Evolutionary conservation across 2,113 vertebrate species (phyloP).

Genomic region (Hydrochoerus hydrochaeris): DNA sequence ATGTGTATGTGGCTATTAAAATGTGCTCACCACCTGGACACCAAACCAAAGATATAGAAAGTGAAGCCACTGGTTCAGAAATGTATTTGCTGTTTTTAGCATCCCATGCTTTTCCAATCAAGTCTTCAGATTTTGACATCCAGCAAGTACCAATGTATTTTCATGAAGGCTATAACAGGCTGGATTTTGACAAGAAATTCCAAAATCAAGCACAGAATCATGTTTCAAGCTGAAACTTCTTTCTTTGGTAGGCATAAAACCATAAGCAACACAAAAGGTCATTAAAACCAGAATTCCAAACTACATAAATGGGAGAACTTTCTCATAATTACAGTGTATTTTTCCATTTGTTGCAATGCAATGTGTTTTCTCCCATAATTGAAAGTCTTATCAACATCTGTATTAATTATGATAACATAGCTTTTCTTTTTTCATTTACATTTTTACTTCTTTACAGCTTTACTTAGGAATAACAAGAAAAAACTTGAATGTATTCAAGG

Average conservation of each 20-base stretch:
- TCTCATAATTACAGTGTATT: slow-evolving; percentile 90
- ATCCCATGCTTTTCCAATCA: slow-evolving; percentile 92
- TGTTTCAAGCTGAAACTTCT: slow-evolving; percentile 91
- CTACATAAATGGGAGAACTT: slow-evolving; percentile 91
- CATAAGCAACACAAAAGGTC: slow-evolving; percentile 92
- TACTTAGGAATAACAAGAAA: neutral
- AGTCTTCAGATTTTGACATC: slow-evolving; percentile 92
- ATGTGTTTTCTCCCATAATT: slow-evolving; percentile 93
- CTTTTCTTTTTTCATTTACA: slow-evolving; percentile 62
- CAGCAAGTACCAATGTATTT: slow-evolving; percentile 90
- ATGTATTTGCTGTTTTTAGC: slow-evolving; percentile 91
- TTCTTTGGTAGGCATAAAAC: slow-evolving; percentile 93
- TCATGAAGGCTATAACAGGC: slow-evolving; percentile 91
- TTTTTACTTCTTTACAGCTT: neutral
- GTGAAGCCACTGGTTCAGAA: slow-evolving; percentile 88
- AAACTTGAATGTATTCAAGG: neutral
- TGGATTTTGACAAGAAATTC: slow-evolving; percentile 90
- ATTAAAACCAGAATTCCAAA: slow-evolving; percentile 88
- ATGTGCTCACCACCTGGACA: slow-evolving; percentile 91
- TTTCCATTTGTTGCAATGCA: slow-evolving; percentile 88
- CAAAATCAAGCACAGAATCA: slow-evolving; percentile 94
- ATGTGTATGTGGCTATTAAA: slow-evolving; percentile 89
- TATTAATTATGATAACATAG: slow-evolving; percentile 91
- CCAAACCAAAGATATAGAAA: slow-evolving; percentile 91
- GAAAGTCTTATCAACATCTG: slow-evolving; percentile 90